Evolutionary conservation across 2,797 vertebrate species (phyloP), one percentile per base, ranked within the genome.

Genomic region (Hydrophis major): DNA sequence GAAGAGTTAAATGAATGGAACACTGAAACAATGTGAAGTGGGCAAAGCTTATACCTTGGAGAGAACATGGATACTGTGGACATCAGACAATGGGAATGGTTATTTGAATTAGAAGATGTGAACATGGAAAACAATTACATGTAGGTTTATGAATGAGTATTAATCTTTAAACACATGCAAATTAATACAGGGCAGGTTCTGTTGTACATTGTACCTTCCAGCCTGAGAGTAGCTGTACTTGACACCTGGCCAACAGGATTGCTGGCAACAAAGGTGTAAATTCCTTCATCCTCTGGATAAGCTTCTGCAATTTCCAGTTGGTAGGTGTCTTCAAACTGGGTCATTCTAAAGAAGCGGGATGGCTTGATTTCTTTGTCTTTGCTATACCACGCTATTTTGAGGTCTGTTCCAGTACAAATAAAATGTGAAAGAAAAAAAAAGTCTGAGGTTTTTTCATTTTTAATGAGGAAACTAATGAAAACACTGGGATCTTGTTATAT

Each of bases 241-340:
- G 99, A 99, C 27, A 98, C 99, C 90, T 98, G 98, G 92, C 99
- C 99, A 4, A 98, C 97, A 32, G 96, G 95, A 97, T 99, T 99
- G 42, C 97, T 98, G 89, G 99, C 99, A 90, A 98, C 97, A 94
- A 99, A 99, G 69, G 98, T 98, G 90, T 99, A 99, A 91, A 98
- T 96, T 74, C 99, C 99, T 97, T 98, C 98, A 89, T 99, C 99
- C 95, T 99, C 99, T 1, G 98, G 96, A 95, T 98, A 99, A 91
- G 99, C 99, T 96, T 98, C 98, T 94, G 98, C 98, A 95, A 99
- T 98, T 97, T 99, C 99, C 94, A 99, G 97, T 95, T 99, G 99
- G 94, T 98, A 99, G 96, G 98, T 99, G 96, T 99, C 99, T 94
- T 99, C 99, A 96, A 99, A 99, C 88, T 99, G 99, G 94, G 99